phyloP scores from a whole-genome alignment of 2,888 invertebrate species.

The Philhelius pedissequus region DNA sequence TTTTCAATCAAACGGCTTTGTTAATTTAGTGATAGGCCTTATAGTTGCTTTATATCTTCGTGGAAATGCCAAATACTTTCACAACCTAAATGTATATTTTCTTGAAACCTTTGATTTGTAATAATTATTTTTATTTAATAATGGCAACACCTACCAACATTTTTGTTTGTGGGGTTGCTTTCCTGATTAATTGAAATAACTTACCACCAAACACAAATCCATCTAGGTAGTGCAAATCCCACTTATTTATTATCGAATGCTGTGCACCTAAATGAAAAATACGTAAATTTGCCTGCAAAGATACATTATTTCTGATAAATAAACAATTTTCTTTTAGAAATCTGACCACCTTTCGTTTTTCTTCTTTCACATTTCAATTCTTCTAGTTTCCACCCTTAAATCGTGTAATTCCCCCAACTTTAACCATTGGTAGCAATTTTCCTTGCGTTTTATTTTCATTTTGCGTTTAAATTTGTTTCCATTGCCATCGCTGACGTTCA shows the following conservation, averaged over 20 bases:
- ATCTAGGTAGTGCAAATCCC: too few relatives aligned
- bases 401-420: background rate
- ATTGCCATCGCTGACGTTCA: conserved; percentile 16
- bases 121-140: background rate
- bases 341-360: background rate
- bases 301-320: background rate
- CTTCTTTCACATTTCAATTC: background rate
- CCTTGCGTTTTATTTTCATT: background rate
- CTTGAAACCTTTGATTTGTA: too few relatives aligned
- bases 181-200: background rate
- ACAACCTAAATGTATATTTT: too few relatives aligned
- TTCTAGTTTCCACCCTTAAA: background rate
- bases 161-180: background rate
- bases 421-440: background rate
- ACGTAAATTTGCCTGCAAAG: background rate
- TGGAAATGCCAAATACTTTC: too few relatives aligned
- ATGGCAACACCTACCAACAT: background rate
- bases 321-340: background rate
- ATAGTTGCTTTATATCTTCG: too few relatives aligned
- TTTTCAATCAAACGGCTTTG: too few relatives aligned
- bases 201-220: background rate
- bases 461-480: conserved; percentile 19
- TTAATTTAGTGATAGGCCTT: too few relatives aligned
- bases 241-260: background rate
- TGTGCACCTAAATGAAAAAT: background rate